These are phyloP conservation scores for Eucera pruinosa DNA, from an alignment of 2,888 invertebrate species.

Conservation along the genomic window DNA sequence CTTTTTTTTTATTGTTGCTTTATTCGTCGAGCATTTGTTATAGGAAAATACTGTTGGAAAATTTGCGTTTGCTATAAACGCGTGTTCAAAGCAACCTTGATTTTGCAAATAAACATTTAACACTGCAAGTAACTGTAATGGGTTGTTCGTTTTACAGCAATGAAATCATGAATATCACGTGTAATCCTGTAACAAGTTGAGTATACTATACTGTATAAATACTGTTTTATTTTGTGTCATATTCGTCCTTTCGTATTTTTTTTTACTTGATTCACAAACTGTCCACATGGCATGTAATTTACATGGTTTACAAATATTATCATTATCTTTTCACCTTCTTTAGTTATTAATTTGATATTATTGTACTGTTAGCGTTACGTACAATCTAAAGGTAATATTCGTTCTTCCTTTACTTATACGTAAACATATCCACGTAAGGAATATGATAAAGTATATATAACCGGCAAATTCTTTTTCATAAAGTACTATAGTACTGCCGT, in stretches of 20 bases:
- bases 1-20: no score
- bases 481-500: no score
- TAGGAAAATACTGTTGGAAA: no score
- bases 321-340: neutral
- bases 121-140: neutral
- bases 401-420: neutral
- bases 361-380: neutral
- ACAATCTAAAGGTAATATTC: neutral
- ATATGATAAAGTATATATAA: neutral
- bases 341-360: neutral
- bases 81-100: no score
- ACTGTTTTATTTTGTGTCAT: neutral
- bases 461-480: no score
- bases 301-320: neutral
- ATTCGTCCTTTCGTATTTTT: neutral
- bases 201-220: slow-evolving; percentile 36
- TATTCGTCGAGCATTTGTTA: no score
- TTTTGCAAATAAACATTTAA: neutral
- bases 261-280: neutral
- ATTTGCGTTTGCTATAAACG: no score
- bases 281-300: neutral
- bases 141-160: slow-evolving; percentile 40
- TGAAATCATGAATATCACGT: slow-evolving; percentile 52
- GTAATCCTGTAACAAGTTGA: slow-evolving; percentile 58
- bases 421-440: no score